Evolutionary conservation across 2,113 vertebrate genomes (phyloP).

Genomic region (Hypocryptadius cinnamomeus): DNA sequence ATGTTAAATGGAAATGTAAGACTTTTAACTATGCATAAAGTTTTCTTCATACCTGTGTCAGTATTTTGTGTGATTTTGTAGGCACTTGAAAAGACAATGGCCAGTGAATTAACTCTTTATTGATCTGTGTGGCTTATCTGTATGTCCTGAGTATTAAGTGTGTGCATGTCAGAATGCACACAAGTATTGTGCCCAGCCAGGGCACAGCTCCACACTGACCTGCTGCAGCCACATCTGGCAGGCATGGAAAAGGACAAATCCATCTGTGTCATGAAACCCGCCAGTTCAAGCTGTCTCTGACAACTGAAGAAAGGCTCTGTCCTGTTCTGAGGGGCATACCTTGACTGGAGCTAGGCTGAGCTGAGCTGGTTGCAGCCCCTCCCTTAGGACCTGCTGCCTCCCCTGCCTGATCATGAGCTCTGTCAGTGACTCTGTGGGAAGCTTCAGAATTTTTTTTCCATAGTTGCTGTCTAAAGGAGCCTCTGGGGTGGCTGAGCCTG

Average conservation of each 20-base stretch:
- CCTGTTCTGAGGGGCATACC: background rate
- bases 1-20: background rate
- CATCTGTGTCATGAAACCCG: background rate
- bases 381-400: background rate
- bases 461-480: background rate
- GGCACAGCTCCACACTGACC: background rate
- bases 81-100: background rate
- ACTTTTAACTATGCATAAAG: background rate
- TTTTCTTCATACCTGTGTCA: background rate
- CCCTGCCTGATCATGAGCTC: background rate
- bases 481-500: background rate
- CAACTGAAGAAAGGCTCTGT: background rate
- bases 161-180: fast-evolving
- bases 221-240: background rate
- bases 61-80: background rate
- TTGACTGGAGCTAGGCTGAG: background rate
- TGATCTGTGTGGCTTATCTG: background rate
- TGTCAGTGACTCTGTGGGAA: background rate
- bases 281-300: background rate
- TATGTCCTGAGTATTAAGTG: too few relatives aligned
- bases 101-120: background rate
- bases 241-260: background rate
- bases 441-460: background rate
- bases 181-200: background rate
- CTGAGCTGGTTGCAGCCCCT: background rate